Conservation (phyloP, 1,140 invertebrate species). For the Lordiphosa collinella region DNA sequence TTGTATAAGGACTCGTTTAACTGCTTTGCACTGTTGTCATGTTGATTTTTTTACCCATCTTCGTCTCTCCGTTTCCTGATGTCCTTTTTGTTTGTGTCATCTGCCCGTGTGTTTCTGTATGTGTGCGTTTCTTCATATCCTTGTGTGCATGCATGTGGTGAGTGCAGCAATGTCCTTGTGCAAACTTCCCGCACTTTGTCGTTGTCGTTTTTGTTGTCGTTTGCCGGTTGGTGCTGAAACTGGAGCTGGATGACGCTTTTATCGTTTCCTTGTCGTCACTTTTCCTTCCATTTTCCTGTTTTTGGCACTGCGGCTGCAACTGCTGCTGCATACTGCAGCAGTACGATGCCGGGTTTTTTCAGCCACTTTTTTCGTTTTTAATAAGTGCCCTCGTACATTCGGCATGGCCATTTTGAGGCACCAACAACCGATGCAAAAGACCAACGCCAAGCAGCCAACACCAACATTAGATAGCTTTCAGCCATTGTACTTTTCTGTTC, state of each 20-base stretch:
- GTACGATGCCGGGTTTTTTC: slow-evolving; percentile 23
- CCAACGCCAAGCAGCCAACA: too few relatives aligned
- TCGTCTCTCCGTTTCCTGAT: slow-evolving; percentile 7
- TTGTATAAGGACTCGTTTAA: slow-evolving; percentile 38
- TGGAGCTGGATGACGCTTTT: slow-evolving; percentile 20
- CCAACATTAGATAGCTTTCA: too few relatives aligned
- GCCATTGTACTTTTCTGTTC: too few relatives aligned
- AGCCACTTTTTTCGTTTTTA: slow-evolving; percentile 32
- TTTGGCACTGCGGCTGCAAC: slow-evolving; percentile 15
- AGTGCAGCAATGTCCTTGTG: slow-evolving; percentile 73
- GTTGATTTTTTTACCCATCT: slow-evolving; percentile 32
- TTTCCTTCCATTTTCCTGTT: slow-evolving; percentile 10
- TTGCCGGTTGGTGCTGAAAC: slow-evolving; percentile 36
- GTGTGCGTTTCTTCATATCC: slow-evolving; percentile 57
- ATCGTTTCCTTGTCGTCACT: slow-evolving; percentile 49
- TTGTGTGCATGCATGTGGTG: slow-evolving; percentile 76
- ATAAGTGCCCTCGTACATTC: slow-evolving; percentile 44
- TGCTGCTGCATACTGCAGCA: slow-evolving; percentile 37
- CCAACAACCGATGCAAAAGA: background rate
- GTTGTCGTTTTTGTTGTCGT: slow-evolving; percentile 41
- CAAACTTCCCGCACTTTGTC: slow-evolving; percentile 75
- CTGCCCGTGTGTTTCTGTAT: too few relatives aligned
- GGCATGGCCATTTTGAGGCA: slow-evolving; percentile 34
- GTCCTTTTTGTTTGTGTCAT: slow-evolving; percentile 41
- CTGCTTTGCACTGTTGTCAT: slow-evolving; percentile 58